Conservation (phyloP, 1,140 invertebrate species). For the Macrobrachium nipponense region DNA sequence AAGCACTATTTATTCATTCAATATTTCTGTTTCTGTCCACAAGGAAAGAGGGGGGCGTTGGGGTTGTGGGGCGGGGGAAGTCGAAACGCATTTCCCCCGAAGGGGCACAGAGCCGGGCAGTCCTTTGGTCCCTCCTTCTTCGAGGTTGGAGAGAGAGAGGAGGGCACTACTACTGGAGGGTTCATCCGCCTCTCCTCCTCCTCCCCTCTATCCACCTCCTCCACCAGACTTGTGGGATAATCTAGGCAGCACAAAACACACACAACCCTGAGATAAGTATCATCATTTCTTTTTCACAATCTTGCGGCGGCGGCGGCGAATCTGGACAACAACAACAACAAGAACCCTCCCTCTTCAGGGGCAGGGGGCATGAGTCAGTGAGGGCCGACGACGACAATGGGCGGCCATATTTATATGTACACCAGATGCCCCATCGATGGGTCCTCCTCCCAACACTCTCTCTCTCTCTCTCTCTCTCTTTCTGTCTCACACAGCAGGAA, state of each 20-base stretch:
- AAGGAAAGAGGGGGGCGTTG: neutral
- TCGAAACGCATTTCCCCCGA: too few species aligned
- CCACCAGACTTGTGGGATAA: constrained; percentile 21
- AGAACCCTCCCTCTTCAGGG: neutral
- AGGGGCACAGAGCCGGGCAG: too few species aligned
- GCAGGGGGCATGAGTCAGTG: neutral
- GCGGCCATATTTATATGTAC: neutral
- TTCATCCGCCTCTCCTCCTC: too few species aligned
- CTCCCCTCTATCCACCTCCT: too few species aligned
- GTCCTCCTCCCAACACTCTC: too few species aligned
- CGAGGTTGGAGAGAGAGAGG: too few species aligned
- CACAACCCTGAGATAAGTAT: constrained; percentile 61
- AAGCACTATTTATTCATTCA: too few species aligned
- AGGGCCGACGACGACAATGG: neutral
- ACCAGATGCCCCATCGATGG: neutral
- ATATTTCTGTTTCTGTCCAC: neutral
- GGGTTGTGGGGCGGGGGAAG: too few species aligned
- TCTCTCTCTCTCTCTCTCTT: too few species aligned
- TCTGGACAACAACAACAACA: neutral
- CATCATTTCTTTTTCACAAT: constrained; percentile 54
- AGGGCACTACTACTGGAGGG: too few species aligned
- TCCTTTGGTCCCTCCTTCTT: too few species aligned
- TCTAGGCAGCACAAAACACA: constrained; percentile 55
- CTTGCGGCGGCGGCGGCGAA: constrained; percentile 23
- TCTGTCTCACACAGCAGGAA: neutral